Evolutionary conservation across 2,797 vertebrate genomes (phyloP).

Genomic region (Buphagus erythrorhynchus): DNA sequence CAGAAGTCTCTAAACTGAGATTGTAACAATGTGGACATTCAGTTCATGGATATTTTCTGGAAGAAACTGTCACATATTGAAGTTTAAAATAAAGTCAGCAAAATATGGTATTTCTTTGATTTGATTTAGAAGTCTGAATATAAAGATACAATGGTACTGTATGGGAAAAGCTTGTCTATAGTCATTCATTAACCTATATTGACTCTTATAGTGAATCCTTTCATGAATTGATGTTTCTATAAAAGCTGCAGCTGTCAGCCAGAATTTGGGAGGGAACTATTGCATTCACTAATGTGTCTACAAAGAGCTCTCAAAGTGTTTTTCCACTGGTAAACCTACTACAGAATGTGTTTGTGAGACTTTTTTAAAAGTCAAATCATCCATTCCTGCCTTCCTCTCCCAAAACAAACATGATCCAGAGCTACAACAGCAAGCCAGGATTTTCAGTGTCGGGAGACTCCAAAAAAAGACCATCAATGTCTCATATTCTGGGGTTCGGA

Average conservation of each 20-base stretch:
- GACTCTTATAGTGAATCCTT: not conserved
- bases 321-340: not conserved
- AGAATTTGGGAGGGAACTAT: not conserved
- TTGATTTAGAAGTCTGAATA: not conserved
- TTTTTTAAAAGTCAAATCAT: not conserved
- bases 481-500: not conserved
- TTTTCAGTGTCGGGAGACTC: not conserved
- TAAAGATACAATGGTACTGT: not conserved
- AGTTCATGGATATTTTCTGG: not conserved
- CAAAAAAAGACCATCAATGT: not conserved
- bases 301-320: not conserved
- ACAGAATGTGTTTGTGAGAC: not conserved
- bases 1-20: not conserved
- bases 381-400: not conserved
- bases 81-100: not conserved
- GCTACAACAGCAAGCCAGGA: not conserved
- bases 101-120: not conserved
- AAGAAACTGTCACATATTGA: not conserved
- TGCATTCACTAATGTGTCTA: not conserved
- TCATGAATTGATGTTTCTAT: not conserved
- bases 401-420: not conserved
- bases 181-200: not conserved
- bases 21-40: not conserved
- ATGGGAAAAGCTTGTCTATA: not conserved
- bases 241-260: not conserved